Conservation (phyloP, 2,888 invertebrate species). For the Microctonus hyperodae region DNA sequence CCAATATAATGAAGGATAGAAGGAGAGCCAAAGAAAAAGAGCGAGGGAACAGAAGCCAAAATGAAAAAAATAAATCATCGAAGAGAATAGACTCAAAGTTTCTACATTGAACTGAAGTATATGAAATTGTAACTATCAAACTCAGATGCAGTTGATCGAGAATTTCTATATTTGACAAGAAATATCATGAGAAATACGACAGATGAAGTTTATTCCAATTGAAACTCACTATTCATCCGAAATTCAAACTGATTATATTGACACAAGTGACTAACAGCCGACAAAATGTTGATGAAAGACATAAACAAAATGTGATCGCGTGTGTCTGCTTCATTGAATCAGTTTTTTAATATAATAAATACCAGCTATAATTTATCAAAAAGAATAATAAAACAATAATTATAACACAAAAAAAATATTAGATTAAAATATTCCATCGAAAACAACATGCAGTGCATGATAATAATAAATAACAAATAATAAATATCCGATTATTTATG, state of each 20-base stretch:
- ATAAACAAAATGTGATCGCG: not conserved
- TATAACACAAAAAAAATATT: not conserved
- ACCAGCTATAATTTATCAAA: too few relatives aligned
- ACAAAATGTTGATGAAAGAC: not conserved
- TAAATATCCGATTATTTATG: too few relatives aligned
- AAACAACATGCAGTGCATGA: not conserved
- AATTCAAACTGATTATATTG: constrained; percentile 17
- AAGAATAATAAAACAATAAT: too few relatives aligned
- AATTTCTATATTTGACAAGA: not conserved
- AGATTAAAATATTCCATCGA: not conserved
- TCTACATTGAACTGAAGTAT: not conserved
- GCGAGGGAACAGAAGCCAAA: too few relatives aligned
- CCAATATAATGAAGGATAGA: not conserved
- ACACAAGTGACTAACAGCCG: constrained; percentile 7
- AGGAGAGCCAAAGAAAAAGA: not conserved
- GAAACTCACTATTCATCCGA: not conserved
- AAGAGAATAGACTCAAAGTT: not conserved
- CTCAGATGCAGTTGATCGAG: not conserved
- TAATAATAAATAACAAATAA: not conserved
- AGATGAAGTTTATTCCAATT: not conserved
- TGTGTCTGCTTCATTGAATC: not conserved
- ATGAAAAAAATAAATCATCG: too few relatives aligned
- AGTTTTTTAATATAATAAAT: not conserved
- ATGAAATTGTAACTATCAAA: not conserved
- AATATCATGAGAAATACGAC: too few relatives aligned